A percentile compares a stretch with the other conserved stretches of the same genome.
Evolutionary conservation across 2,888 invertebrate genomes (phyloP).

Genomic region (Drosophila ustulata): DNA sequence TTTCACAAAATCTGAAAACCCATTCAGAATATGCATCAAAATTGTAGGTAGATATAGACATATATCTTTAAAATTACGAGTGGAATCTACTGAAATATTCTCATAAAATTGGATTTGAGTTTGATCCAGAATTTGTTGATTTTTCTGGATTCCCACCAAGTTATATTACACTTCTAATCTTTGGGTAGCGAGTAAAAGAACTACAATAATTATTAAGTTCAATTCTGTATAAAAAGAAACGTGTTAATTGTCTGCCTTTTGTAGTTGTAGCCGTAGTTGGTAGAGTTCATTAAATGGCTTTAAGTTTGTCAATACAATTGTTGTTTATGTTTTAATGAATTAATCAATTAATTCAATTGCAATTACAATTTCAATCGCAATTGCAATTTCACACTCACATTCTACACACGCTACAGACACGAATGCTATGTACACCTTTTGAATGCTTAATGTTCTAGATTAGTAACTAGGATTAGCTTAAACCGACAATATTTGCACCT

Average conservation of each 20-base stretch:
- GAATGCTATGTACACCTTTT: constrained; percentile 44
- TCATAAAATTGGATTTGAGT: too few species aligned
- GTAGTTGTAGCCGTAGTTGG: constrained; percentile 23
- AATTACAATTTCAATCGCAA: constrained; percentile 1
- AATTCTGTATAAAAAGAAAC: constrained; percentile 4
- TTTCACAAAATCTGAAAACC: not conserved
- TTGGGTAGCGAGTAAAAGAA: not conserved
- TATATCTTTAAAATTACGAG: too few species aligned
- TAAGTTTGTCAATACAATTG: constrained; percentile 46
- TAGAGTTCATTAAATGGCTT: constrained; percentile 43
- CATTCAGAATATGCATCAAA: not conserved
- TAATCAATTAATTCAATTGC: constrained; percentile 16
- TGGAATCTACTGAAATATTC: too few species aligned
- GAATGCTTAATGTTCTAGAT: constrained; percentile 47
- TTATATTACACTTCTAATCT: not conserved
- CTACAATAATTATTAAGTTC: constrained; percentile 15
- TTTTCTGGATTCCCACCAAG: too few species aligned
- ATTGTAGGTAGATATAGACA: not conserved
- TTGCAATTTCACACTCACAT: constrained; percentile 30
- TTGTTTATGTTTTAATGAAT: not conserved
- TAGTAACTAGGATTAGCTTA: constrained; percentile 59
- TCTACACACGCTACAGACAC: constrained; percentile 34
- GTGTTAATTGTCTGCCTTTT: constrained; percentile 13
- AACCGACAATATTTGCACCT: constrained; percentile 70
- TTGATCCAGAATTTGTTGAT: too few species aligned